Evolutionary conservation across 2,888 invertebrate species (phyloP), one percentile per base, ranked within the genome.

Genomic region (Camptogramma bilineatum): DNA sequence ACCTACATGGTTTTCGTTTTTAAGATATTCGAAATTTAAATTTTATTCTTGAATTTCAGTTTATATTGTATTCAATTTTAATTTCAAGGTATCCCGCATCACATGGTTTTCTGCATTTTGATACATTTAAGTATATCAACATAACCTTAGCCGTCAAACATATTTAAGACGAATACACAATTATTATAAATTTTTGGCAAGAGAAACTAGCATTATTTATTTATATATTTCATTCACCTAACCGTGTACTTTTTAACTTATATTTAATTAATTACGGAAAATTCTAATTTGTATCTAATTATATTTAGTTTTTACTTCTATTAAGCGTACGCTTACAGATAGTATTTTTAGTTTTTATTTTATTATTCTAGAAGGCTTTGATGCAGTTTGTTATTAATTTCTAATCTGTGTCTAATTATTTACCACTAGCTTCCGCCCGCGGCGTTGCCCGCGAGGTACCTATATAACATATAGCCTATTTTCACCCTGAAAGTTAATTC

Each of bases 131-230:
- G n/a, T n/a, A n/a, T n/a, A n/a, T n/a, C n/a, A 39, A 39, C 34
- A 39, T 39, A 39, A 39, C 34, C 34, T 39, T 52, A 52, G 34
- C 52, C 34, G 19, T 13, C 10, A 51, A 28, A 28, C 28, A 50
- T 16, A 16, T 18, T 31, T 51, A 42, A 19, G 39, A 19, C 10
- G 13, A 42, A 21, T 24, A 50, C 7, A 44, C 31, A 52, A 19
- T 18, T 4, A 1, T 52, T 34, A 13, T 34, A 31, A 19, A 52
- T 44, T 62, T 76, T 78, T 81, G 84, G 83, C 83, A 85, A 85
- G 81, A 83, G 71, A 56, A 34, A 17, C 44, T 54, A 54, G 24
- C 28, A 46, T 24, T 39, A 13, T 3, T 39, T 28, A 28, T 5
- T 39, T 39, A 24, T 24, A 4, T 8, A 4, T 39, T 17, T 16